Evolutionary conservation across 92 coral and sea anemone species (phyloP), one percentile per base, ranked within the genome.

Genomic region (Phenganax marumi): DNA sequence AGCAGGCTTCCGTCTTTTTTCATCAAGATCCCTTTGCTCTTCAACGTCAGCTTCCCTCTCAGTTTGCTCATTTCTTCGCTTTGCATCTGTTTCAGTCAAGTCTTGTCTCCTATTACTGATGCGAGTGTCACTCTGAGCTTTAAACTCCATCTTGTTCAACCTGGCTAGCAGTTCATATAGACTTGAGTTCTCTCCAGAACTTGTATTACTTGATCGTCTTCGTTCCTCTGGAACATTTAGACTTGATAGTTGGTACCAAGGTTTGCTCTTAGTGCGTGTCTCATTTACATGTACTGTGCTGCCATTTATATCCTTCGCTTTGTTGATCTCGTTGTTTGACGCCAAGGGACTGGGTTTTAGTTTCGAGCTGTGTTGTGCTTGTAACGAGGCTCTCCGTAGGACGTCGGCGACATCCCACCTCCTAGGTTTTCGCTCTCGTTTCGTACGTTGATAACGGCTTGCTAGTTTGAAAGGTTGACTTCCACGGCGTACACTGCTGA

Each of bases 1-100:
- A 11, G 14, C 46, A 1, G 22, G 50, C 2, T 14, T 62, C 50
- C 13, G 81, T 56, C 22, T 22, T 19, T 55, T 86, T 25, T 84
- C 84, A 82, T 83, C 85, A 65, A 88, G 90, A 16, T 82, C 88
- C 75, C 84, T 84, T 70, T 90, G 88, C 8, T 76, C 47, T 8
- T 25, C 60, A 3, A 0, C 43, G 12, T 26, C 50, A 16, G 3
- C 47, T 17, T 46, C 11, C n/a, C 39, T 33, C 21, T 72, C 50
- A 11, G 2, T 72, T 10, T 47, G 12, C 10, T 72, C 77, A 50
- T 26, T 8, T 19, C 21, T 17, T 46, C 49, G 26, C 18, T 62
- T 21, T 18, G 73, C 10, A 0, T 68, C 73, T 10, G 8, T n/a
- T 5, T 6, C 8, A 6, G 10, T n/a, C 26, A 46, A 26, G 6